Evolutionary conservation across 2,113 vertebrate genomes (phyloP).

Genomic region (Bujurquina vittata): DNA sequence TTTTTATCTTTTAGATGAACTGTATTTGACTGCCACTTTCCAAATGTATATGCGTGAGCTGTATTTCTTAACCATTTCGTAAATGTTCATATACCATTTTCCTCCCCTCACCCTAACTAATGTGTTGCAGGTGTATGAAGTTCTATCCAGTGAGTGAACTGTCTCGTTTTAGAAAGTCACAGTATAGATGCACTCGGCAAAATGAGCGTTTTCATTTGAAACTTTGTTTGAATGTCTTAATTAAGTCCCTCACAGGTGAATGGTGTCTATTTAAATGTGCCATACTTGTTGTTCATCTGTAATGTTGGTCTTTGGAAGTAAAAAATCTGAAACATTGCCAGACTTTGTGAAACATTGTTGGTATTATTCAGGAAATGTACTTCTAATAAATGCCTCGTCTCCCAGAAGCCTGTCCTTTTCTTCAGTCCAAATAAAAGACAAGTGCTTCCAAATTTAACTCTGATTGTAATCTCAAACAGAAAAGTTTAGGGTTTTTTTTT

Average conservation of each 20-base stretch:
- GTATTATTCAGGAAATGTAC: slow-evolving; percentile 28
- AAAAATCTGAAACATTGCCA: slow-evolving; percentile 28
- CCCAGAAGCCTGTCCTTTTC: slow-evolving; percentile 21
- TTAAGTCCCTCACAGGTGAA: slow-evolving; percentile 11
- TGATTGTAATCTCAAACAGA: no score
- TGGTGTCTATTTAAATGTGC: slow-evolving; percentile 57
- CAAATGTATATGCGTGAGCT: not conserved
- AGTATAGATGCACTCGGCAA: slow-evolving; percentile 7
- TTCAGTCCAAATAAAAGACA: not conserved
- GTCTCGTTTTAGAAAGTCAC: slow-evolving; percentile 38
- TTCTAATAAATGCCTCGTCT: slow-evolving; percentile 64
- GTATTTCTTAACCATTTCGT: slow-evolving; percentile 35
- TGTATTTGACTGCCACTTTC: slow-evolving; percentile 30
- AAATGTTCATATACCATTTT: not conserved
- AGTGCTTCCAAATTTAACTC: not conserved
- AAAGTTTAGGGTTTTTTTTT: not conserved
- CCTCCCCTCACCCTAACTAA: not conserved
- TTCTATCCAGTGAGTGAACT: slow-evolving; percentile 20
- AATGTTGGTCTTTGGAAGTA: slow-evolving; percentile 26
- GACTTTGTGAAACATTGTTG: slow-evolving; percentile 35
- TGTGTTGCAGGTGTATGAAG: slow-evolving; percentile 7
- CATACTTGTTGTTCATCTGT: slow-evolving; percentile 43
- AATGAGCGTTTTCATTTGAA: slow-evolving; percentile 19
- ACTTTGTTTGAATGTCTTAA: slow-evolving; percentile 14
- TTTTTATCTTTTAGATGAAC: slow-evolving; percentile 58